Evolutionary conservation across 2,113 vertebrate genomes (phyloP), one percentile per base, ranked within the genome.

Genomic region (Morone saxatilis): DNA sequence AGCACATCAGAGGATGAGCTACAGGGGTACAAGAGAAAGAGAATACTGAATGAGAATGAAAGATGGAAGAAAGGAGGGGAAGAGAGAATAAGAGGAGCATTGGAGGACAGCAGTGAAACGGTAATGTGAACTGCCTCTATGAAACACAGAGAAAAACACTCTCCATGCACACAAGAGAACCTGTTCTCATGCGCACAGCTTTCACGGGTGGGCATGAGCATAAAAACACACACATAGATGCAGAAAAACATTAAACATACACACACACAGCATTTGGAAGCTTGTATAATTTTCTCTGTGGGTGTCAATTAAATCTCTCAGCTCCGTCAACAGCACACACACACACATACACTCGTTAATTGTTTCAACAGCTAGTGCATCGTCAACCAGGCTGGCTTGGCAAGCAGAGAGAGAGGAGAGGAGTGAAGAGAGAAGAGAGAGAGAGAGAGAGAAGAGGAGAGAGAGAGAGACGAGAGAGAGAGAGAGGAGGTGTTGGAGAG

Each of bases 291-390:
- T 90, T 81, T 87, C 91, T 92, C 85, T 80, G 91, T 94, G 89
- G 93, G 89, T 91, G 90, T 94, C 93, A 93, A 91, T 92, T 92
- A 92, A 93, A 92, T 91, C 87, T 90, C 84, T 86, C 74, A 83
- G 85, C 81, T 87, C 88, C 79, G 85, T 91, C 88, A 93, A 91
- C 89, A 84, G 62, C 79, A 48, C 79, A 57, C 56, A 78, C 80
- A 83, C 71, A 71, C 69, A 65, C 51, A 76, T 50, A 78, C 78
- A 67, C 76, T 20, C n/a, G n/a, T 47, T 68, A n/a, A n/a, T 75
- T 86, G 78, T 88, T 78, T 90, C 78, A 87, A 80, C 86, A 86
- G 86, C 86, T 77, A 86, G 69, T 81, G 85, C 86, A 86, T 87
- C 76, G 67, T 91, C 87, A 93, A 93, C 89, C 85, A 62, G 82